Conservation (phyloP, 2,797 vertebrate genomes). For the Acipenser oxyrinchus region DNA sequence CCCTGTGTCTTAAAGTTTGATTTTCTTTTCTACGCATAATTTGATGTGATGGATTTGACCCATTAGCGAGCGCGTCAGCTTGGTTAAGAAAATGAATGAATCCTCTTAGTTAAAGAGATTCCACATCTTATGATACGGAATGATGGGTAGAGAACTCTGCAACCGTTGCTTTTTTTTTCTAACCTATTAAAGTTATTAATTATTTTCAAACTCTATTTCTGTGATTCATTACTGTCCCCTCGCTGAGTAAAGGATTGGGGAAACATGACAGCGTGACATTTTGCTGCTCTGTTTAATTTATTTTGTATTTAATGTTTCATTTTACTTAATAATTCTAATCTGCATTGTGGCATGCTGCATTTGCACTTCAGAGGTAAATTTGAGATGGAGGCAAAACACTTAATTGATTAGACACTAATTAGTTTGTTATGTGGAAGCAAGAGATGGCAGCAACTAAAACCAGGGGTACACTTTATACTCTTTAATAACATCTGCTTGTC, state of each 20-base stretch:
- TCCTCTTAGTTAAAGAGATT: not conserved
- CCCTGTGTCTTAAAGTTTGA: too few species aligned
- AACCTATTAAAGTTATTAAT: not conserved
- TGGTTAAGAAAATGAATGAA: slow-evolving; percentile 1
- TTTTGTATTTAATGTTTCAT: slow-evolving; percentile 16
- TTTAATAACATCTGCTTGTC: not conserved
- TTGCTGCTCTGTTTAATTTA: slow-evolving; percentile 10
- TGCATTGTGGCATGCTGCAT: slow-evolving; percentile 21
- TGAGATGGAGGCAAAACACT: slow-evolving; percentile 16
- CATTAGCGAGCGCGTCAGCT: not conserved
- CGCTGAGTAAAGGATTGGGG: not conserved
- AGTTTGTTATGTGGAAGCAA: slow-evolving; percentile 22
- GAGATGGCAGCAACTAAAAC: not conserved
- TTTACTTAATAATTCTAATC: slow-evolving; percentile 18
- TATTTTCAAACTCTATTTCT: not conserved
- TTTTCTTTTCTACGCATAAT: not conserved
- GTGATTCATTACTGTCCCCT: not conserved
- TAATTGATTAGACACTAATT: slow-evolving; percentile 27
- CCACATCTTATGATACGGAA: not conserved
- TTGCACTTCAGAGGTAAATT: slow-evolving; percentile 17
- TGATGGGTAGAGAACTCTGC: not conserved
- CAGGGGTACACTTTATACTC: not conserved
- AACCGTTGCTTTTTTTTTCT: not conserved
- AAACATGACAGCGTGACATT: not conserved
- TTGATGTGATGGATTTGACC: not conserved